A percentile compares a stretch with the other conserved stretches of the same genome.
phyloP scores from a whole-genome alignment of 2,888 invertebrate genomes.

The Alitta virens region DNA sequence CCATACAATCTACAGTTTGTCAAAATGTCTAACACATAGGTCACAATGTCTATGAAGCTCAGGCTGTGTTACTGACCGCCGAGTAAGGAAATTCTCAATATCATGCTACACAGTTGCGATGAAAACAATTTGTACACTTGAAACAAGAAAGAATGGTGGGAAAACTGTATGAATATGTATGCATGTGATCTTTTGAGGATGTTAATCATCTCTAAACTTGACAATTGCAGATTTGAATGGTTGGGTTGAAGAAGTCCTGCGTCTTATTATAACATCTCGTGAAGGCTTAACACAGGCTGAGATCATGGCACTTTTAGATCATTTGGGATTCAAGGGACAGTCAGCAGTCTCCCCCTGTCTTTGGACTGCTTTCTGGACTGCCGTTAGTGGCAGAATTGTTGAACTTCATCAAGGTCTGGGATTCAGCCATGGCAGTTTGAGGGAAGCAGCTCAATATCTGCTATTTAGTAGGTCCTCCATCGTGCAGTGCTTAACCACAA shows the following conservation, averaged over 20 bases:
- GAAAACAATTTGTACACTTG: too few species aligned
- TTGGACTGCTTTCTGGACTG: slow-evolving; percentile 46
- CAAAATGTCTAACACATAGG: too few species aligned
- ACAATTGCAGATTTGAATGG: slow-evolving; percentile 42
- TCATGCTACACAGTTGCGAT: too few species aligned
- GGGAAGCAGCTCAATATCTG: slow-evolving; percentile 37
- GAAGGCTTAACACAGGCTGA: slow-evolving; percentile 47
- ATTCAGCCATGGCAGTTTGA: slow-evolving; percentile 43
- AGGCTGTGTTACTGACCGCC: too few species aligned
- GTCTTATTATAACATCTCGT: slow-evolving; percentile 47
- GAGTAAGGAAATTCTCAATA: too few species aligned
- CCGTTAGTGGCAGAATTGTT: slow-evolving; percentile 28
- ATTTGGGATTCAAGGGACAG: slow-evolving; percentile 44
- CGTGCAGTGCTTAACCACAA: too few species aligned
- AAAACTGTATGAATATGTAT: too few species aligned
- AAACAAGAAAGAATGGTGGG: too few species aligned
- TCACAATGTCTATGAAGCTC: too few species aligned
- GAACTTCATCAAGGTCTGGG: slow-evolving; percentile 23
- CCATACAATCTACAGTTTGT: too few species aligned
- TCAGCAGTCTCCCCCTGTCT: slow-evolving; percentile 42
- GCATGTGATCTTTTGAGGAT: too few species aligned
- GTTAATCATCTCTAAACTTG: too few species aligned
- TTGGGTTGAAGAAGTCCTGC: slow-evolving; percentile 52
- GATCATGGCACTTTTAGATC: slow-evolving; percentile 39
- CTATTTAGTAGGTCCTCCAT: slow-evolving; percentile 43